Percentiles rank a stretch among this genome's conserved stretches.
phyloP scores from a whole-genome alignment of 2,113 vertebrate species.

The Dolichallabes microphthalmus region DNA sequence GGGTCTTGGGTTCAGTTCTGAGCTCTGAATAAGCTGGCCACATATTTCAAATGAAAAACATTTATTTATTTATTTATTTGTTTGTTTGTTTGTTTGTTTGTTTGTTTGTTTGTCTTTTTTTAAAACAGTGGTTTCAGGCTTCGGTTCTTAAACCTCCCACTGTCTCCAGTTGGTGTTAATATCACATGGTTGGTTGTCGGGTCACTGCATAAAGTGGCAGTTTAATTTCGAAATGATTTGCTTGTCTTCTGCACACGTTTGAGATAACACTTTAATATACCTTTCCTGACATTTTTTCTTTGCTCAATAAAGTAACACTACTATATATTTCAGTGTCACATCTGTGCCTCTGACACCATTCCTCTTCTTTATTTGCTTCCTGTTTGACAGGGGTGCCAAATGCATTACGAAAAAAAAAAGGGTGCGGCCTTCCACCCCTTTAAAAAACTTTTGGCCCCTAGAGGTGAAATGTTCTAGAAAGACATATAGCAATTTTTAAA shows the following conservation, averaged over 20 bases:
- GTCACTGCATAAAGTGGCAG: neutral
- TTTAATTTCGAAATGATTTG: neutral
- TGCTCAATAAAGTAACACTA: neutral
- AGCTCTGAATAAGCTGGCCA: neutral
- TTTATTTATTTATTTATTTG: neutral
- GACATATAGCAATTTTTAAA: neutral
- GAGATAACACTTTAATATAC: neutral
- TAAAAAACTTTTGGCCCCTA: neutral
- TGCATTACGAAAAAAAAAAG: neutral
- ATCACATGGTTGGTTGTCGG: neutral
- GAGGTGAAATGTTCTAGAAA: neutral
- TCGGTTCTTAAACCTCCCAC: neutral
- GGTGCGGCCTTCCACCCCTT: neutral
- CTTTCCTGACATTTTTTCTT: neutral
- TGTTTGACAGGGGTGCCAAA: neutral
- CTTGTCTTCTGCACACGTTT: neutral
- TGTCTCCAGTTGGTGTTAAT: neutral
- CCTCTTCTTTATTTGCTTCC: neutral
- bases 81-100: too few relatives aligned
- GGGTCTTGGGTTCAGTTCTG: neutral
- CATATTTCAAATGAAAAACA: neutral
- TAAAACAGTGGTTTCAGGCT: neutral
- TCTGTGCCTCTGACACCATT: neutral
- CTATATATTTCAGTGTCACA: neutral
- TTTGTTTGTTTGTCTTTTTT: neutral